phyloP scores from a whole-genome alignment of 2,113 vertebrate genomes.

The Apodemus speciosus region DNA sequence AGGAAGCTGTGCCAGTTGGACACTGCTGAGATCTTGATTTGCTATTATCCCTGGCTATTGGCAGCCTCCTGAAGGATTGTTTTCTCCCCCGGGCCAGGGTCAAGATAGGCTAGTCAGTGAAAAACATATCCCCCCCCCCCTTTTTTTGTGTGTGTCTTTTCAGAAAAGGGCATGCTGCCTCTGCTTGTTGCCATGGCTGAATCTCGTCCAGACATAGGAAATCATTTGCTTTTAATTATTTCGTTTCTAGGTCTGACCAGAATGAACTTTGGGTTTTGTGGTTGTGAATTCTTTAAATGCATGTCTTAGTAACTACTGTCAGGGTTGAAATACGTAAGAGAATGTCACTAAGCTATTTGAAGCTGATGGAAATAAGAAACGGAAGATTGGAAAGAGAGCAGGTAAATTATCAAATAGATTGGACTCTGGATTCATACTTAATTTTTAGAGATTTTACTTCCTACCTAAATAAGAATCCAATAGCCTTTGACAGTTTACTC shows the following conservation, averaged over 20 bases:
- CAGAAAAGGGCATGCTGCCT: constrained; percentile 29
- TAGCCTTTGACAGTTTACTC: rapidly evolving
- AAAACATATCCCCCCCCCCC: neutral
- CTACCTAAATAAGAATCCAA: no score
- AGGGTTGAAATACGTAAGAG: neutral
- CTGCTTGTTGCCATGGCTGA: constrained; percentile 62
- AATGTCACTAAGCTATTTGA: constrained; percentile 20
- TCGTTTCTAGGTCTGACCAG: constrained; percentile 50
- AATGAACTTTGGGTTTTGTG: constrained; percentile 35
- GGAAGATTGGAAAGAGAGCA: neutral
- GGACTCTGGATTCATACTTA: neutral
- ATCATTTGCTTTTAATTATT: constrained; percentile 50
- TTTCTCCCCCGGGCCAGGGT: neutral
- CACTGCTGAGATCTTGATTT: constrained; percentile 13
- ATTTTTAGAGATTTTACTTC: neutral
- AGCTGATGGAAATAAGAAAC: neutral
- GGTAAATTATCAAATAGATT: neutral
- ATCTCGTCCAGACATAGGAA: neutral
- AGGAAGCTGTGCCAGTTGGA: neutral
- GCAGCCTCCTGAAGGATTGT: neutral
- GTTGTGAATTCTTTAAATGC: constrained; percentile 51
- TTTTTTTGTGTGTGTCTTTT: constrained; percentile 15
- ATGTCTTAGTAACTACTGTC: neutral
- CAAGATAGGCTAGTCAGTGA: constrained; percentile 27
- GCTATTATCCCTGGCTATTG: neutral